Percentiles rank a stretch among this genome's conserved stretches.
Evolutionary conservation across 1,140 invertebrate species (phyloP).

Genomic region (Epicauta chinensis): DNA sequence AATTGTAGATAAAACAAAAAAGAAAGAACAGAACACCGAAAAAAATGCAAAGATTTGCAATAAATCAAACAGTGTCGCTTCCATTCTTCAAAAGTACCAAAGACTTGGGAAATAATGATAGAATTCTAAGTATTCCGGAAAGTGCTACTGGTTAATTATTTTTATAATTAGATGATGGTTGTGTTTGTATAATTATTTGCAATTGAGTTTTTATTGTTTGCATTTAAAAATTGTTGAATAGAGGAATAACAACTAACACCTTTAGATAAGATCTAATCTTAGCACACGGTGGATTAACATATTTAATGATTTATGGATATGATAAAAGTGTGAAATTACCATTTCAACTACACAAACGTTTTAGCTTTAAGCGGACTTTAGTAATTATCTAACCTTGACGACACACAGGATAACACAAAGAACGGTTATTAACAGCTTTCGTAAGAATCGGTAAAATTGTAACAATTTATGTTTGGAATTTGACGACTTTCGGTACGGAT

Average conservation of each 20-base stretch:
- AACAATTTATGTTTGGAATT: no score
- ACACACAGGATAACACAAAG: no score
- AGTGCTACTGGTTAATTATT: not conserved
- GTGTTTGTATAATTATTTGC: conserved; percentile 1
- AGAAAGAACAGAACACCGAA: no score
- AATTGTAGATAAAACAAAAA: not conserved
- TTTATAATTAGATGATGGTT: not conserved
- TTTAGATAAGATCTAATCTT: conserved; percentile 3
- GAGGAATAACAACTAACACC: not conserved
- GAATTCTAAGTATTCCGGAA: no score
- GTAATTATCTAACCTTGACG: not conserved
- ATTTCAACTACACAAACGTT: not conserved
- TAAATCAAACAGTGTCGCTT: no score
- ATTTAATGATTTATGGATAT: not conserved
- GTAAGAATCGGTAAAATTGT: no score
- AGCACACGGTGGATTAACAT: not conserved
- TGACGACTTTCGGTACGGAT: no score
- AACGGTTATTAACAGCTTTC: no score
- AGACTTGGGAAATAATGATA: no score
- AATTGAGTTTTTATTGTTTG: not conserved
- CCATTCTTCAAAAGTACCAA: no score
- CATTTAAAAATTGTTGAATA: no score
- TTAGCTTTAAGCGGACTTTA: not conserved
- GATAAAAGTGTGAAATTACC: conserved; percentile 1
- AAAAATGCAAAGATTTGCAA: no score